Base-by-base conservation (phyloP, 2,113 vertebrate species). In the Anarrhichthys ocellatus region DNA sequence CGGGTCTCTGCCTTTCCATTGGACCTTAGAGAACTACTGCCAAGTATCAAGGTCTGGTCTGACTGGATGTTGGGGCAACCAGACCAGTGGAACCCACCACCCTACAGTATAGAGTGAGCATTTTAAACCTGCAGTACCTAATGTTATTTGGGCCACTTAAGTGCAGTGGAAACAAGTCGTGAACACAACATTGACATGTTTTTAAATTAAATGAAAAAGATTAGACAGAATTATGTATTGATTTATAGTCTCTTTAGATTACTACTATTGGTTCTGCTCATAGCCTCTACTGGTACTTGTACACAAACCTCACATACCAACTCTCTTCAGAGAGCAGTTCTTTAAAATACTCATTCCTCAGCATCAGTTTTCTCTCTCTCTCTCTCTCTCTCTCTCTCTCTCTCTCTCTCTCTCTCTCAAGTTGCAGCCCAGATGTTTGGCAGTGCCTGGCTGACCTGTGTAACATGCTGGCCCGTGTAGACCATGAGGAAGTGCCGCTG, bases 41-140 rank as follows among this genome's bases (percentile, higher is more conserved):
- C 98, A 83, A 97, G 96, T 50, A 96, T 99, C 86, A 99, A 99
- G 91, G 97, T 99, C 65, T 99, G 98, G 98, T 99, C 98, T 0
- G 98, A 99, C 88, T 99, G 98, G 98, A 99, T 99, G 98, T 95
- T 99, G 18, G 97, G 98, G 59, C 97, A 99, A 83, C 96, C 97
- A 1, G 97, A 98, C 63, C 96, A 96, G 85, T 99, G 98, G 98
- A 99, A 99, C 87, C 98, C 98, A 74, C 97, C 98, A 11, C 98
- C 98, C 0, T 96, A 91, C 18, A 93, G 93, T 69, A 80, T 94
- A 36, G 90, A 94, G 95, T 95, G 52, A 92, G 94, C 86, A 11
- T 20, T 76, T 54, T n/a, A 24, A 70, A 77, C 18, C 1, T 29
- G 27, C 40, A 46, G 2, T 54, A 27, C n/a, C 38, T 14, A 2